Percentiles rank a stretch among this genome's conserved stretches.
Evolutionary conservation across 2,113 vertebrate genomes (phyloP).

Genomic region (Pampusana beccarii): DNA sequence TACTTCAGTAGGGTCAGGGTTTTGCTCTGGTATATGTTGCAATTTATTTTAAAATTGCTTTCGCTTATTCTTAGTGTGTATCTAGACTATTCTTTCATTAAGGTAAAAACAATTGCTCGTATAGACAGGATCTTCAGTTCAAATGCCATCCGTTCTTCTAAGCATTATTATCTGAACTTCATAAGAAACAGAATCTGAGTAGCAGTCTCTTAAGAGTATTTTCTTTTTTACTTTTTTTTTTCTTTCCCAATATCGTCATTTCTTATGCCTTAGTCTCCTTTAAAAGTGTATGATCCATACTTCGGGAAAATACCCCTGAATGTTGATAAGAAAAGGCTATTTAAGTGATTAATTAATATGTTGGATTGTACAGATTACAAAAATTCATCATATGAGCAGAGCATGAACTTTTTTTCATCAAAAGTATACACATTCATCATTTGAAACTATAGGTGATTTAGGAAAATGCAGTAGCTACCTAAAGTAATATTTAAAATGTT

Average conservation of each 20-base stretch:
- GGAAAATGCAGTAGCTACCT: slow-evolving; percentile 5
- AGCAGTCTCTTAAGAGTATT: not conserved
- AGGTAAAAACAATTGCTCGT: not conserved
- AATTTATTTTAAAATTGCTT: not conserved
- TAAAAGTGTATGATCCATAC: not conserved
- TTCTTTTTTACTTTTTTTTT: too few species aligned
- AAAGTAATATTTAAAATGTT: slow-evolving; percentile 1
- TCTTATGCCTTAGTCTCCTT: not conserved
- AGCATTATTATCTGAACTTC: not conserved
- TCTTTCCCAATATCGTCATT: accelerated
- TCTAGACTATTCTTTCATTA: not conserved
- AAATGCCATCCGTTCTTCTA: not conserved
- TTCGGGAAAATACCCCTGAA: not conserved
- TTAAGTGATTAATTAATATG: slow-evolving; percentile 39
- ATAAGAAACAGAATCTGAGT: not conserved
- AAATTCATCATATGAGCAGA: slow-evolving; percentile 37
- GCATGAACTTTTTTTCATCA: not conserved
- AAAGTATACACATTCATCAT: not conserved
- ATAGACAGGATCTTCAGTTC: not conserved
- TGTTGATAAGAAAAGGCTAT: not conserved
- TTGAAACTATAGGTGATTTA: slow-evolving; percentile 15
- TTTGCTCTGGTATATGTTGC: not conserved
- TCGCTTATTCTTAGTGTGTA: not conserved
- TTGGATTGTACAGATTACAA: slow-evolving; percentile 23
- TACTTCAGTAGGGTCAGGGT: not conserved